These are phyloP conservation scores for Xiphias gladius DNA, from an alignment of 2,113 vertebrate genomes.

Conservation along the genomic window DNA sequence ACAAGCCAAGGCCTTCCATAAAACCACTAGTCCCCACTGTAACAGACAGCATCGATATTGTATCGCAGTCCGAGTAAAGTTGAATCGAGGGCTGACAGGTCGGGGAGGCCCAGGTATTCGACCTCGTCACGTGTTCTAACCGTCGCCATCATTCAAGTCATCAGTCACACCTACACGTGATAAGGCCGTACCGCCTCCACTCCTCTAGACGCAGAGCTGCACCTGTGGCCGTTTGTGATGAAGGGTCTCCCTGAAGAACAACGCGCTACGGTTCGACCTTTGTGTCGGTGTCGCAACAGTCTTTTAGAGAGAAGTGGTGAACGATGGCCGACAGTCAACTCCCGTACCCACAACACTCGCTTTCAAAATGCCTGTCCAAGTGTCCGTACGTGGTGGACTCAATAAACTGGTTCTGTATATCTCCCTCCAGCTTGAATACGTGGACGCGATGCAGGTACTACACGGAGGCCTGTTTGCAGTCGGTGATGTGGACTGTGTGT, in stretches of 20 bases:
- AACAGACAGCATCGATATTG: neutral
- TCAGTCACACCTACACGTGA: neutral
- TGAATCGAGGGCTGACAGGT: no score
- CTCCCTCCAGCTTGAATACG: slow-evolving; percentile 54
- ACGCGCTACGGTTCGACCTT: no score
- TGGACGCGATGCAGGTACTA: slow-evolving; percentile 47
- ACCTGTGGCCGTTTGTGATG: no score
- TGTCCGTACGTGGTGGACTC: neutral
- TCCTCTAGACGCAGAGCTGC: no score
- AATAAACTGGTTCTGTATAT: slow-evolving; percentile 57
- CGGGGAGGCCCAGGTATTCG: no score
- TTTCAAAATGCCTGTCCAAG: neutral
- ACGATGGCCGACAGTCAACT: neutral
- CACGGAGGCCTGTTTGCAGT: slow-evolving; percentile 4
- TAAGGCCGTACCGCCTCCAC: no score
- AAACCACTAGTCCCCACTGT: neutral
- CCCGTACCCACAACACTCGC: no score
- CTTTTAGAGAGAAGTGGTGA: neutral
- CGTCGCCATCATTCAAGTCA: no score
- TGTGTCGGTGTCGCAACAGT: no score
- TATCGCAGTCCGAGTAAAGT: no score
- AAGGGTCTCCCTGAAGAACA: no score
- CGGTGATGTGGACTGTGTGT: slow-evolving; percentile 24
- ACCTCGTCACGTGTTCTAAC: no score
- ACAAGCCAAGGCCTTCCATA: neutral